Conservation (phyloP, 2,888 invertebrate species). For the Heliconius aoede region DNA sequence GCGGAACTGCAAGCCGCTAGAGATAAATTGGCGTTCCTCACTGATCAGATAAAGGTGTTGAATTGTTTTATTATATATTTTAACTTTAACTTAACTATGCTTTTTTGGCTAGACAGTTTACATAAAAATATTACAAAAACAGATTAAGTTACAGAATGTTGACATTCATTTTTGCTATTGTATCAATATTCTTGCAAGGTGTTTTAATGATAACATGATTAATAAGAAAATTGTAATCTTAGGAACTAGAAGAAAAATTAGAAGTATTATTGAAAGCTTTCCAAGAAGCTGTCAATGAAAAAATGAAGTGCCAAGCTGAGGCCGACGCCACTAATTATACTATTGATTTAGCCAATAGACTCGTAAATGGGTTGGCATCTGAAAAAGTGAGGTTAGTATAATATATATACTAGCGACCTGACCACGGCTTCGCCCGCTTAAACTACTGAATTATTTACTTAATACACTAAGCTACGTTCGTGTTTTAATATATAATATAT, state of each 20-base stretch:
- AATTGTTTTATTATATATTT: neutral
- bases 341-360: conserved; percentile 94
- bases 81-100: too few species aligned
- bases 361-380: conserved; percentile 96
- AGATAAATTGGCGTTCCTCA: conserved; percentile 90
- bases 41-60: conserved; percentile 84
- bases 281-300: conserved; percentile 92
- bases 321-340: conserved; percentile 95
- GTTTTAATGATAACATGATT: neutral
- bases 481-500: too few species aligned
- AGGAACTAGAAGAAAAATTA: conserved; percentile 91
- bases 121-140: neutral
- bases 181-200: neutral
- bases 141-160: neutral
- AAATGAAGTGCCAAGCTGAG: conserved; percentile 95
- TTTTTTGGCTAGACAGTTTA: neutral
- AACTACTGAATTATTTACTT: too few species aligned
- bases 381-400: conserved; percentile 86
- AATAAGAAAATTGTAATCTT: neutral
- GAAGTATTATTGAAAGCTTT: conserved; percentile 91
- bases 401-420: neutral
- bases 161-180: neutral
- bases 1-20: conserved; percentile 92
- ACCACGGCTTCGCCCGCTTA: too few species aligned
- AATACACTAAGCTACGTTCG: too few species aligned